phyloP scores from a whole-genome alignment of 2,113 vertebrate genomes.

The Lipotes vexillifer region DNA sequence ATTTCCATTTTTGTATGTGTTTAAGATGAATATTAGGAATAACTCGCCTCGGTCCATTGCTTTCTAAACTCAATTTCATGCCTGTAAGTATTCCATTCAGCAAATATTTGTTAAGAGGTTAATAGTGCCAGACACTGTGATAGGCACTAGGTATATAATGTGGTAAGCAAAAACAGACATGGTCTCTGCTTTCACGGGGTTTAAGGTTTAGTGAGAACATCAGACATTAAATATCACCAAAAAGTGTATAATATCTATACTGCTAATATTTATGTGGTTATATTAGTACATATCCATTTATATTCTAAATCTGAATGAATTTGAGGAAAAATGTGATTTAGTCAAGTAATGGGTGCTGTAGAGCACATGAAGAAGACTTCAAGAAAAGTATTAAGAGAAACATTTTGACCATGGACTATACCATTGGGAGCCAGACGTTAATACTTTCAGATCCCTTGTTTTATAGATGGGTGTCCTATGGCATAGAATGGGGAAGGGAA shows the following conservation, averaged over 20 bases:
- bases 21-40: not conserved
- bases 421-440: not conserved
- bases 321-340: not conserved
- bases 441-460: not conserved
- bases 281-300: not conserved
- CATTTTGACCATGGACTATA: not conserved
- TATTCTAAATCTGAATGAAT: conserved; percentile 16
- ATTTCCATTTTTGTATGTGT: not conserved
- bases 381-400: not conserved
- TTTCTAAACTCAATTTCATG: not conserved
- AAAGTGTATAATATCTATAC: not conserved
- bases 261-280: not conserved
- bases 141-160: not conserved
- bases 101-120: conserved; percentile 24
- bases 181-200: not conserved
- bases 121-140: not conserved
- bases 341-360: not conserved
- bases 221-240: not conserved
- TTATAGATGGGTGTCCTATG: not conserved
- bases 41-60: not conserved
- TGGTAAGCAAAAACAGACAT: not conserved
- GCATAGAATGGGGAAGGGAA: not conserved
- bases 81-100: not conserved
- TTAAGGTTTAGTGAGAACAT: not conserved
- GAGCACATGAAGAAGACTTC: not conserved